These are phyloP conservation scores for Speoplatyrhinus poulsoni DNA, from an alignment of 2,113 vertebrate species.

Conservation along the genomic window DNA sequence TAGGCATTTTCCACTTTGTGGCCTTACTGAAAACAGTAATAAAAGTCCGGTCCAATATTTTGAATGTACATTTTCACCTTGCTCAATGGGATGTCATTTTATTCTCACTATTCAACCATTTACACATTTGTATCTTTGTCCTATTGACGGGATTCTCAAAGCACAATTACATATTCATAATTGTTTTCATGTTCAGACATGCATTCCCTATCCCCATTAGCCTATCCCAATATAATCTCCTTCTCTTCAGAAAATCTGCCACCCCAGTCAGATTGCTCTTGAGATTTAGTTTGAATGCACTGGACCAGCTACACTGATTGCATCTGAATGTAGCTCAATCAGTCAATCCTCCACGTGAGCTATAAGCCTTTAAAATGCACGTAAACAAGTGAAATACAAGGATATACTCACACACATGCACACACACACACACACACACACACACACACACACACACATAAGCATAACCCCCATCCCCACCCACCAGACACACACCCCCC, in stretches of 20 bases:
- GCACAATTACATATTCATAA: constrained; percentile 23
- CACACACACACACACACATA: not conserved
- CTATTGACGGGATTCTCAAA: constrained; percentile 21
- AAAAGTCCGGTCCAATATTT: constrained; percentile 20
- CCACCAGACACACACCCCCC: constrained; percentile 4
- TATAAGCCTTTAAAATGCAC: constrained; percentile 5
- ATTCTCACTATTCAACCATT: too few relatives aligned
- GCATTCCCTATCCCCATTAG: constrained; percentile 6
- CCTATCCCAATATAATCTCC: constrained; percentile 22
- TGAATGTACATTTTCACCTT: constrained; percentile 23
- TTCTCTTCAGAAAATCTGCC: constrained; percentile 24
- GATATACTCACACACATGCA: not conserved
- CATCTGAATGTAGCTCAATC: constrained; percentile 46
- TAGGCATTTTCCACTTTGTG: constrained; percentile 8
- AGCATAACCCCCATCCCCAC: too few relatives aligned
- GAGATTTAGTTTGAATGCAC: constrained; percentile 24
- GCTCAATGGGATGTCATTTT: constrained; percentile 1
- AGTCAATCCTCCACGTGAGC: constrained; percentile 47
- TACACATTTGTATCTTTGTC: not conserved
- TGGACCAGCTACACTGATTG: constrained; percentile 25
- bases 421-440: not conserved
- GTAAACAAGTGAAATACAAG: not conserved
- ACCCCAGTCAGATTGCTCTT: constrained; percentile 30
- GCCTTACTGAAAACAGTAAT: constrained; percentile 11
- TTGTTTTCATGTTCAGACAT: too few relatives aligned